phyloP scores from a whole-genome alignment of 1,140 invertebrate species.

The Lamellibrachia luymesi region DNA sequence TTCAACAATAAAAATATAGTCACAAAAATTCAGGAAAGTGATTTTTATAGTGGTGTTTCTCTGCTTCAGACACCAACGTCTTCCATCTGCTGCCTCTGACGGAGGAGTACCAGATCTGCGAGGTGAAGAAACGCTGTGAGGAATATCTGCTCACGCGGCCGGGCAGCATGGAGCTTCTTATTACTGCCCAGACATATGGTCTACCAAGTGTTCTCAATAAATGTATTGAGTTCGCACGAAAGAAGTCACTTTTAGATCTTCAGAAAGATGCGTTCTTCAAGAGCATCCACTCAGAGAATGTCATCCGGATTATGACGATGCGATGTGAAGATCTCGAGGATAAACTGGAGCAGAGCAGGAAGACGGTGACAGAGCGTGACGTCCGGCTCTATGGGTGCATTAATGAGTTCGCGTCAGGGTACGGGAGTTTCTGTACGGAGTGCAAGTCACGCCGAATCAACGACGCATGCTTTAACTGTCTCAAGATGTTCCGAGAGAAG shows the following conservation, averaged over 20 bases:
- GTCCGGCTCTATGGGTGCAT: constrained; percentile 24
- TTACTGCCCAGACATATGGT: constrained; percentile 37
- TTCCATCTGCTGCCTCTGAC: constrained; percentile 38
- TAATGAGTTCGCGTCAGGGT: constrained; percentile 29
- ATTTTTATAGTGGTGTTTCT: neutral
- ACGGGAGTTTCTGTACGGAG: constrained; percentile 29
- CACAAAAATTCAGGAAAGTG: neutral
- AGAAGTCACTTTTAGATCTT: constrained; percentile 24
- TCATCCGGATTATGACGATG: constrained; percentile 27
- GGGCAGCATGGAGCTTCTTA: constrained; percentile 32
- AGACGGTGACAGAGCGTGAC: constrained; percentile 20
- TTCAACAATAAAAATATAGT: neutral
- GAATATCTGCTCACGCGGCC: constrained; percentile 41
- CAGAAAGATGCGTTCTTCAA: constrained; percentile 29
- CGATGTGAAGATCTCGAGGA: constrained; percentile 24
- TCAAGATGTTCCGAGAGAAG: constrained; percentile 31
- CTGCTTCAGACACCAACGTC: constrained; percentile 39
- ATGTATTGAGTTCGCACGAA: constrained; percentile 24
- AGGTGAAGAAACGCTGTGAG: constrained; percentile 44
- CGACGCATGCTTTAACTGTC: constrained; percentile 28
- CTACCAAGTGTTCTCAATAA: constrained; percentile 35
- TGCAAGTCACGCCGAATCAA: constrained; percentile 28
- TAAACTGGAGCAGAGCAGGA: constrained; percentile 17
- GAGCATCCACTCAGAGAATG: constrained; percentile 23
- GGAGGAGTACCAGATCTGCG: constrained; percentile 46